These are phyloP conservation scores for Scolanthus callimorphus DNA, from an alignment of 92 coral and sea anemone species.

Conservation along the genomic window DNA sequence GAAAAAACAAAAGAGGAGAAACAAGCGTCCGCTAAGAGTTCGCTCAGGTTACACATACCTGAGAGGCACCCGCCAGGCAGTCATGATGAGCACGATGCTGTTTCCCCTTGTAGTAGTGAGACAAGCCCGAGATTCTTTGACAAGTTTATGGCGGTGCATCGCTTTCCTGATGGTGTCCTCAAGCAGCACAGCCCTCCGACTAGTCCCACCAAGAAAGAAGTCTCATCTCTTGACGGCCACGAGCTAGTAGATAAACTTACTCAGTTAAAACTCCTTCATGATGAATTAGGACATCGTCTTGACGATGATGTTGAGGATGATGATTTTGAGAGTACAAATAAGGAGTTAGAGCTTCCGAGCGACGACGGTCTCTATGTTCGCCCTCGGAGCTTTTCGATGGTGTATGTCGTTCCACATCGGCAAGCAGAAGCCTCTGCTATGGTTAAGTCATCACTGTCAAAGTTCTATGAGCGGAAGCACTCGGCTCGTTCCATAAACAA, in stretches of 20 bases:
- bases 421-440: slow-evolving; percentile 60
- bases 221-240: slow-evolving; percentile 45
- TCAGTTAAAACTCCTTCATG: slow-evolving; percentile 56
- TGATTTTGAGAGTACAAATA: slow-evolving; percentile 35
- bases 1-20: slow-evolving; percentile 11
- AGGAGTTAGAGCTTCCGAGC: slow-evolving; percentile 46
- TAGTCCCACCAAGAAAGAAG: slow-evolving; percentile 68
- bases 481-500: slow-evolving; percentile 52
- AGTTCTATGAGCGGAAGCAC: slow-evolving; percentile 55
- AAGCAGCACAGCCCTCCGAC: slow-evolving; percentile 74
- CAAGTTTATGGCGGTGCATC: slow-evolving; percentile 55
- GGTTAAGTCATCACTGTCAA: slow-evolving; percentile 53
- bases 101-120: not conserved
- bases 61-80: not conserved
- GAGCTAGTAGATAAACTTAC: slow-evolving; percentile 62
- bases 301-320: slow-evolving; percentile 56
- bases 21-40: slow-evolving; percentile 1
- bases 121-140: slow-evolving; percentile 24
- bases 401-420: slow-evolving; percentile 83
- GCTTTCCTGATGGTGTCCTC: slow-evolving; percentile 63
- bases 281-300: slow-evolving; percentile 43
- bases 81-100: not conserved
- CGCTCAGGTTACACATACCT: not conserved
- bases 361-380: slow-evolving; percentile 50
- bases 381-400: slow-evolving; percentile 71